These are phyloP conservation scores for Rhopalosiphum nymphaeae DNA, from an alignment of 2,888 invertebrate genomes.

Conservation along the genomic window DNA sequence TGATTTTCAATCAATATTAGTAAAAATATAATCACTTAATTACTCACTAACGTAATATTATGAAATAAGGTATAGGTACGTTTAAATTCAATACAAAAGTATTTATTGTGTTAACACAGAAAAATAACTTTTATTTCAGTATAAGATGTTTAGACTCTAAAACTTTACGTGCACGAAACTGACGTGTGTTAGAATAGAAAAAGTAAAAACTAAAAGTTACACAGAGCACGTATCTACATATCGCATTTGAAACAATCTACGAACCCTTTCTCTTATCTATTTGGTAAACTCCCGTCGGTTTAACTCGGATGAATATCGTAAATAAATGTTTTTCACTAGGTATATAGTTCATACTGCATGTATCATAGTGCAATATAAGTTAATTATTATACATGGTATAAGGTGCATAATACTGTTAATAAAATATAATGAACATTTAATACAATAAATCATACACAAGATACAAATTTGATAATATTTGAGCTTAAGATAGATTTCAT, in stretches of 20 bases:
- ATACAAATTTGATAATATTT: background rate
- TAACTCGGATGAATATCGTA: background rate
- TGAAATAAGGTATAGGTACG: background rate
- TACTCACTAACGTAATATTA: background rate
- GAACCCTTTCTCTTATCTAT: slow-evolving; percentile 23
- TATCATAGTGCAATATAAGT: background rate
- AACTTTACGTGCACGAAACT: background rate
- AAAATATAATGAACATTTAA: background rate
- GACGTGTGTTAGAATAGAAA: background rate
- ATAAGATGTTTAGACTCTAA: background rate
- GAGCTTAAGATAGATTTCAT: background rate
- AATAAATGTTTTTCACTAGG: background rate
- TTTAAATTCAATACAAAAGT: background rate
- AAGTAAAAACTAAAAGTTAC: slow-evolving; percentile 19
- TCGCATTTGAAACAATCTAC: slow-evolving; percentile 11
- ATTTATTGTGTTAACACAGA: background rate
- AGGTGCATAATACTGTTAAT: background rate
- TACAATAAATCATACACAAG: background rate
- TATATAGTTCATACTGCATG: background rate
- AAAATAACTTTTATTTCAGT: background rate
- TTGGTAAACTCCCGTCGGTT: background rate
- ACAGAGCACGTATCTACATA: slow-evolving; percentile 1
- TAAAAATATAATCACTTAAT: too few species aligned
- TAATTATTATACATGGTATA: background rate
- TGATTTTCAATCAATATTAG: too few species aligned